These are phyloP conservation scores for Morpho deidamia DNA, from an alignment of 2,888 invertebrate genomes.

Conservation along the genomic window DNA sequence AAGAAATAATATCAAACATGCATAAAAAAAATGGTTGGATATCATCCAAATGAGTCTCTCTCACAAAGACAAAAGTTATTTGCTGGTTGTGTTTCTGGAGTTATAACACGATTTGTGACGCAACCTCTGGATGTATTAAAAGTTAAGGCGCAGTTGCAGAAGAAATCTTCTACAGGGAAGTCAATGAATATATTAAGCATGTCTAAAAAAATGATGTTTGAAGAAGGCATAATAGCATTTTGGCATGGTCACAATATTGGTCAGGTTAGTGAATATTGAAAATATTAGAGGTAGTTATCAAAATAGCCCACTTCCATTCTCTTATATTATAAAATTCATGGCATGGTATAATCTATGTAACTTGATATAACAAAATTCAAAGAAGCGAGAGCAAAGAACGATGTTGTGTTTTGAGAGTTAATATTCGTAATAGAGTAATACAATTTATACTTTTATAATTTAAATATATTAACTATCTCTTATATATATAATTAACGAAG, in stretches of 20 bases:
- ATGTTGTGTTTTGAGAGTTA: too few species aligned
- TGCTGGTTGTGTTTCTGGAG: slow-evolving; percentile 52
- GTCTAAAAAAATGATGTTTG: slow-evolving; percentile 81
- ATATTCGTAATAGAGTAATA: too few species aligned
- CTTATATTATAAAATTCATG: too few species aligned
- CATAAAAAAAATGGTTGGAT: slow-evolving; percentile 52
- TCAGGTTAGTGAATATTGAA: slow-evolving; percentile 79
- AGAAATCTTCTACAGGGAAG: slow-evolving; percentile 63
- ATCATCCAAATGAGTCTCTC: slow-evolving; percentile 42
- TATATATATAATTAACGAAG: too few species aligned
- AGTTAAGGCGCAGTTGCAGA: slow-evolving; percentile 93
- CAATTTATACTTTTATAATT: too few species aligned
- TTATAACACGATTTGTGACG: slow-evolving; percentile 45
- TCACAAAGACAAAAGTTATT: slow-evolving; percentile 48
- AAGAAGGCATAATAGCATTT: slow-evolving; percentile 90
- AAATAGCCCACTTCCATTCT: too few species aligned
- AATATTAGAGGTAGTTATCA: too few species aligned
- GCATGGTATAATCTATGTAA: too few species aligned
- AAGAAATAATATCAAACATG: not conserved
- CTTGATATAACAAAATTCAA: too few species aligned
- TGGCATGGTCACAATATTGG: slow-evolving; percentile 98
- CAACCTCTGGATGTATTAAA: slow-evolving; percentile 97
- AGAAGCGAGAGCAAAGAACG: too few species aligned
- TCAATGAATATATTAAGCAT: slow-evolving; percentile 78
- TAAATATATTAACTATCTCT: too few species aligned